phyloP scores from a whole-genome alignment of 2,113 vertebrate species.

The Brachirus orientalis region DNA sequence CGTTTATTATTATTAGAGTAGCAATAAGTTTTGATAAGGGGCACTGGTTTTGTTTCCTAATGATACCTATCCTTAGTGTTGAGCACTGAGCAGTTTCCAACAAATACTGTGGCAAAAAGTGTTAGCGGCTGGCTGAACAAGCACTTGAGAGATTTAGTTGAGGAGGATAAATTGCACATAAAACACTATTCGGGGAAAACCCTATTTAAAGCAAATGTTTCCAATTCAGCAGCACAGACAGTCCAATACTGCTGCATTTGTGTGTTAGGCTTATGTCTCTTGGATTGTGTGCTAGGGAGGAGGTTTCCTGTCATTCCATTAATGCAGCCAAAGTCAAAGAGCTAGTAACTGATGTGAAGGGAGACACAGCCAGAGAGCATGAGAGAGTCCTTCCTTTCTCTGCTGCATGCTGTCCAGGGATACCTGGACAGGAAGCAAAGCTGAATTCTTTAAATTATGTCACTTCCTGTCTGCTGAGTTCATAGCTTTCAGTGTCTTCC shows the following conservation, averaged over 20 bases:
- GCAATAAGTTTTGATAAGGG: too few species aligned
- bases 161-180: slow-evolving; percentile 11
- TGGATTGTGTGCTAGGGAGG: slow-evolving; percentile 61
- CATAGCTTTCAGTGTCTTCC: slow-evolving; percentile 3
- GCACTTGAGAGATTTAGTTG: slow-evolving; percentile 28
- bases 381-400: slow-evolving; percentile 24
- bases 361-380: slow-evolving; percentile 18
- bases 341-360: slow-evolving; percentile 43
- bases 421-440: slow-evolving; percentile 53
- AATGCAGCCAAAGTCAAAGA: slow-evolving; percentile 46
- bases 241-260: slow-evolving; percentile 12
- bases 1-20: too few species aligned
- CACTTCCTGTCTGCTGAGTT: slow-evolving; percentile 51
- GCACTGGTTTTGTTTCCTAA: too few species aligned
- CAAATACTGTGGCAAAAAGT: not conserved
- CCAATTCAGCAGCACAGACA: slow-evolving; percentile 26
- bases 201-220: slow-evolving; percentile 59
- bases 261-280: slow-evolving; percentile 47
- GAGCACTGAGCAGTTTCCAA: slow-evolving; percentile 39
- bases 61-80: too few species aligned
- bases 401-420: not conserved
- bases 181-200: slow-evolving; percentile 33
- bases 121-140: slow-evolving; percentile 34
- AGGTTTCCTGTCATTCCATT: slow-evolving; percentile 78
- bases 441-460: slow-evolving; percentile 43